Percentiles rank a stretch among this genome's conserved stretches.
phyloP scores from a whole-genome alignment of 2,113 vertebrate genomes.

The Anolis sagrei region DNA sequence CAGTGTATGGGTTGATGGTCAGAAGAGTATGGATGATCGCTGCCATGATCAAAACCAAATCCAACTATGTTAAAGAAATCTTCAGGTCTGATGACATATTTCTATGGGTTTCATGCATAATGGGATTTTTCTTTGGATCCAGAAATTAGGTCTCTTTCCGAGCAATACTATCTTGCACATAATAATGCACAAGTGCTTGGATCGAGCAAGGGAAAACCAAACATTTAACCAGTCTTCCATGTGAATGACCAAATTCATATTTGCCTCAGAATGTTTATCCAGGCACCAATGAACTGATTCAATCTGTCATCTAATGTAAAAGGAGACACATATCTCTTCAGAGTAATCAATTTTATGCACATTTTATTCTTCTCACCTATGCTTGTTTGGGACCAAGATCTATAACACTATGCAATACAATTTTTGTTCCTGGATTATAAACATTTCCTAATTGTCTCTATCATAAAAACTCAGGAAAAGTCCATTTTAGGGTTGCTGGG shows the following conservation, averaged over 20 bases:
- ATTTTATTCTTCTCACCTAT: not conserved
- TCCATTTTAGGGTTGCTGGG: no score
- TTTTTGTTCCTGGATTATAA: no score
- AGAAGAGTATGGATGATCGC: no score
- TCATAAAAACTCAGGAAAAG: no score
- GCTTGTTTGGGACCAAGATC: no score
- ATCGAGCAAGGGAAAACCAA: not conserved
- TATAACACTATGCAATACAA: no score
- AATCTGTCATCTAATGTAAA: not conserved
- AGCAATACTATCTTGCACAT: not conserved
- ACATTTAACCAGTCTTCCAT: not conserved
- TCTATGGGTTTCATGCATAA: not conserved
- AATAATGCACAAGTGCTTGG: not conserved
- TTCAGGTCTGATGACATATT: rapidly evolving
- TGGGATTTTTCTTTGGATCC: slow-evolving; percentile 34
- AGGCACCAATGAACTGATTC: not conserved
- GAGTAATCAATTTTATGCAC: not conserved
- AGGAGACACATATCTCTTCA: no score
- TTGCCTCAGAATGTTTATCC: not conserved
- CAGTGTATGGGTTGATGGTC: no score
- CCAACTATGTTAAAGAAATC: rapidly evolving
- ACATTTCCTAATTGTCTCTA: no score
- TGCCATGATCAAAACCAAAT: not conserved
- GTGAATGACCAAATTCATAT: not conserved
- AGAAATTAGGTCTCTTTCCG: not conserved